A percentile compares a stretch with the other conserved stretches of the same genome.
These are phyloP conservation scores for Bombus huntii DNA, from an alignment of 1,140 invertebrate genomes.

Conservation along the genomic window DNA sequence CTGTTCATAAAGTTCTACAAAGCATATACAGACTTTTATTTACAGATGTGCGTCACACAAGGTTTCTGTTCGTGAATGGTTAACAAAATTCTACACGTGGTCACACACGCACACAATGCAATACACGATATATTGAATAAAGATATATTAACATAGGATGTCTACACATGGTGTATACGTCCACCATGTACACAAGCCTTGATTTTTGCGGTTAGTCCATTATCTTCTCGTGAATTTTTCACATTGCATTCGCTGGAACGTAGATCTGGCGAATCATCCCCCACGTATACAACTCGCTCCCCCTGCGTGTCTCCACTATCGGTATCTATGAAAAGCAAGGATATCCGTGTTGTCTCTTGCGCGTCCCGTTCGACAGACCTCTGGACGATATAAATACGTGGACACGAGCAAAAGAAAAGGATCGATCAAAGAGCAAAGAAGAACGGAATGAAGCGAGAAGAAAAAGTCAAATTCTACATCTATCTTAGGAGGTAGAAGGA, in stretches of 20 bases:
- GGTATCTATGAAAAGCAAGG: background rate
- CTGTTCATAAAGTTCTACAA: background rate
- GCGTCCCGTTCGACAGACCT: background rate
- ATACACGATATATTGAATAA: background rate
- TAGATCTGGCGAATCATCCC: slow-evolving; percentile 8
- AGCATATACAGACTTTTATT: too few relatives aligned
- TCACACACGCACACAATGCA: background rate
- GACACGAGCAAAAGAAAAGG: background rate
- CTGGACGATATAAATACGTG: slow-evolving; percentile 32
- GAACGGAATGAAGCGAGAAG: background rate
- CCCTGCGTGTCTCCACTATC: background rate
- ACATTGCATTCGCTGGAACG: background rate
- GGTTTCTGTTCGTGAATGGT: too few relatives aligned
- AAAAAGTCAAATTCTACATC: background rate
- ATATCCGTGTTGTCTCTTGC: background rate
- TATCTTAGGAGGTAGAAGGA: too few relatives aligned
- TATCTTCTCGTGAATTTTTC: background rate
- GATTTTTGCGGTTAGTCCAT: background rate
- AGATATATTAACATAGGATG: background rate
- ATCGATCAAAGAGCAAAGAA: background rate
- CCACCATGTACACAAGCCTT: too few relatives aligned
- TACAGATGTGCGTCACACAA: too few relatives aligned
- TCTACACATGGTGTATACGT: background rate
- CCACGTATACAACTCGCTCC: background rate
- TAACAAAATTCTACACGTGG: background rate